These are phyloP conservation scores for Petroica traversi DNA, from an alignment of 2,113 vertebrate species.

Conservation along the genomic window DNA sequence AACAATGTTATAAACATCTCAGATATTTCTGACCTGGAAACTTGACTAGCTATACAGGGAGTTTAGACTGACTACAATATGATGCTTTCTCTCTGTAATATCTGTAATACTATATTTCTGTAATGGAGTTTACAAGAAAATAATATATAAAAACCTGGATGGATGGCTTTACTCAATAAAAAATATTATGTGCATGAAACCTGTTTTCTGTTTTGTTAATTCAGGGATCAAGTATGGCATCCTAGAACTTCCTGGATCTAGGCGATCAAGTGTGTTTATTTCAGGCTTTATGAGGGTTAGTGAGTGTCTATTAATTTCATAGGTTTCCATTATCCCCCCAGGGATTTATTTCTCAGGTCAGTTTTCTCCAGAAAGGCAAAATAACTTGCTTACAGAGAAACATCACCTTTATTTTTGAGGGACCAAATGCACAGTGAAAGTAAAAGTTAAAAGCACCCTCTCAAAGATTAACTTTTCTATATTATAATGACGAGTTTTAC, in stretches of 20 bases:
- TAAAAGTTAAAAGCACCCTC: not conserved
- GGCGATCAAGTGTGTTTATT: not conserved
- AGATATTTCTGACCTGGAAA: not conserved
- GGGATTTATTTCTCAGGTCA: not conserved
- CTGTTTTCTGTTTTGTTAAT: not conserved
- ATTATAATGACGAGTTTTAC: not conserved
- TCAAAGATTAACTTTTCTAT: not conserved
- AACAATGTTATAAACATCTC: not conserved
- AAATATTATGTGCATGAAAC: not conserved
- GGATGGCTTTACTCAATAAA: not conserved
- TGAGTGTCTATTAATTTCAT: not conserved
- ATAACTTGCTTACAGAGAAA: not conserved
- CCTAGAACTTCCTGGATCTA: not conserved
- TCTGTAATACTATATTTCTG: not conserved
- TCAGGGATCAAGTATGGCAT: not conserved
- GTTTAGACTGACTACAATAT: not conserved
- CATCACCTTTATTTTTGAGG: not conserved
- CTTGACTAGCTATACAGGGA: not conserved
- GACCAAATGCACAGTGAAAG: not conserved
- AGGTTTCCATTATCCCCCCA: not conserved
- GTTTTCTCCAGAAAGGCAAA: not conserved
- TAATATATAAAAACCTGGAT: not conserved
- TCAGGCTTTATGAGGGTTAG: not conserved
- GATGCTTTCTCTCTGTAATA: not conserved
- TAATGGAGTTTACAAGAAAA: not conserved